These are phyloP conservation scores for Epinephelus lanceolatus DNA, from an alignment of 2,113 vertebrate genomes.

Conservation along the genomic window DNA sequence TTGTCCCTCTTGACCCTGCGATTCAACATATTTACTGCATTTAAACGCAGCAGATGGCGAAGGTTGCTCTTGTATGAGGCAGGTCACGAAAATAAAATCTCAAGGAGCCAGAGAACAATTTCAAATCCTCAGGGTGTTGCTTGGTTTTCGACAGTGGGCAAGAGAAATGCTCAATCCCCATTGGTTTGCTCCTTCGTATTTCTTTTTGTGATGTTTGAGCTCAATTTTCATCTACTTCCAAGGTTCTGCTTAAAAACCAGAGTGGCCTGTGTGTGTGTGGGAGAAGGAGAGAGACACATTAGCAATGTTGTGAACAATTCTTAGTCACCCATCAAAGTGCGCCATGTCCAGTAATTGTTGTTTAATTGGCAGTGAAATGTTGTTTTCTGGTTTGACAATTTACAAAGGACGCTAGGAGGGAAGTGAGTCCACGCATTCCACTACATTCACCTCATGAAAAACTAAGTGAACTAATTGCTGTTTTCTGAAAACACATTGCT, in stretches of 20 bases:
- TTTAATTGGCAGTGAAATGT: conserved; percentile 81
- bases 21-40: conserved; percentile 83
- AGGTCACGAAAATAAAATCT: conserved; percentile 79
- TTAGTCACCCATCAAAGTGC: conserved; percentile 64
- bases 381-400: conserved; percentile 75
- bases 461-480: conserved; percentile 44
- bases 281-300: conserved; percentile 45
- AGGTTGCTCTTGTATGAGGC: conserved; percentile 45
- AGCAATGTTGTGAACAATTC: conserved; percentile 59
- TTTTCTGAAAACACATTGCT: conserved; percentile 49
- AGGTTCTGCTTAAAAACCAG: conserved; percentile 20
- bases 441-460: conserved; percentile 44
- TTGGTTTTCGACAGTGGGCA: conserved; percentile 59
- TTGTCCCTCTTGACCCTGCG: conserved; percentile 84
- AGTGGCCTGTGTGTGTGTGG: conserved; percentile 42
- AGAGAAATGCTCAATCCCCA: conserved; percentile 7
- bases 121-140: conserved; percentile 81
- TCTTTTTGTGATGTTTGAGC: conserved; percentile 35
- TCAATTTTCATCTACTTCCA: conserved; percentile 16
- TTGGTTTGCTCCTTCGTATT: conserved; percentile 21
- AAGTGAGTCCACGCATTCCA: conserved; percentile 10
- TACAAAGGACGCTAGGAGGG: conserved; percentile 40
- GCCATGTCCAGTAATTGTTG: conserved; percentile 74
- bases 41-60: conserved; percentile 87
- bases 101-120: conserved; percentile 73